A percentile compares a stretch with the other conserved stretches of the same genome.
These are phyloP conservation scores for Drosophila anomalipes DNA, from an alignment of 2,888 invertebrate genomes.

Conservation along the genomic window DNA sequence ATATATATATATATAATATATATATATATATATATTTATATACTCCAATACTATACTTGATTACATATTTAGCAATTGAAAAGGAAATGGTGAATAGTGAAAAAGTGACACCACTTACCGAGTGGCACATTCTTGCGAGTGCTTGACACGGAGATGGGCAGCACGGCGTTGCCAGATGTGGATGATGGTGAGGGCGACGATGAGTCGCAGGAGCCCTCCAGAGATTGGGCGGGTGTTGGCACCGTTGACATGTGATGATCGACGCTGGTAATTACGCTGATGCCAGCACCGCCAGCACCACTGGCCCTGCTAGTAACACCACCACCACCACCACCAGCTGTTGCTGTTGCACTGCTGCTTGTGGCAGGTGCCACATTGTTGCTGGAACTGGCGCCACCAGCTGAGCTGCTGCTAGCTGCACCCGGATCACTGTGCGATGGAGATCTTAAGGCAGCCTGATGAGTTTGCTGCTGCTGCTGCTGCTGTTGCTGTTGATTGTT, in stretches of 20 bases:
- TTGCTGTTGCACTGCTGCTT: constrained; percentile 41
- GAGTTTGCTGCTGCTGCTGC: constrained; percentile 63
- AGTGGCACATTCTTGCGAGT: constrained; percentile 85
- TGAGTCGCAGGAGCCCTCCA: constrained; percentile 87
- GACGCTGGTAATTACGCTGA: constrained; percentile 83
- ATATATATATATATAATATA: background rate
- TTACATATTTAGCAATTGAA: background rate
- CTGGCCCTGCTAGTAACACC: constrained; percentile 28
- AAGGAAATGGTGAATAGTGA: background rate
- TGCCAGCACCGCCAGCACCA: constrained; percentile 34
- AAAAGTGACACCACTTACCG: constrained; percentile 73
- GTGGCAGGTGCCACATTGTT: constrained; percentile 44
- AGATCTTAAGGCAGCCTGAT: constrained; percentile 67
- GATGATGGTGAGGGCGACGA: constrained; percentile 88
- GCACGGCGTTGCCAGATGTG: constrained; percentile 83
- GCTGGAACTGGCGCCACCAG: constrained; percentile 49
- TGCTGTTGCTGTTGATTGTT: constrained; percentile 49
- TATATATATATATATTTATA: background rate
- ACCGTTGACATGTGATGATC: constrained; percentile 84
- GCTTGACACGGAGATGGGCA: constrained; percentile 83
- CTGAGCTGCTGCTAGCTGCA: constrained; percentile 59
- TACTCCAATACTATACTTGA: background rate
- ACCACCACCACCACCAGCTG: constrained; percentile 29
- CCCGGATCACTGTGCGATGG: constrained; percentile 75
- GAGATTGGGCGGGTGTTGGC: constrained; percentile 85